phyloP scores from a whole-genome alignment of 2,888 invertebrate genomes.

The Abrostola triplasia region DNA sequence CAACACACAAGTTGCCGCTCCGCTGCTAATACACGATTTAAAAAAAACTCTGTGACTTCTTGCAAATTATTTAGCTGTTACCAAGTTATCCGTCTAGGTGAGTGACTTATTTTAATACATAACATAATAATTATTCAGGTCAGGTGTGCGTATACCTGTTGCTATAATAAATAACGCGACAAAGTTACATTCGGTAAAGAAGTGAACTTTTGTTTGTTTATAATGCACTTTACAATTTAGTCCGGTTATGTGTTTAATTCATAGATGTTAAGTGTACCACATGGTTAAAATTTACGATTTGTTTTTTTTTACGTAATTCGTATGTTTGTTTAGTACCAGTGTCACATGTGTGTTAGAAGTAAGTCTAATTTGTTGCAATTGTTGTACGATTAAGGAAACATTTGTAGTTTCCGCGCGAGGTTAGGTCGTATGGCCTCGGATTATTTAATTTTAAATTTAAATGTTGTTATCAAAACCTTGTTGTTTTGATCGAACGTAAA shows the following conservation, averaged over 20 bases:
- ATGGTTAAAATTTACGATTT: conserved; percentile 45
- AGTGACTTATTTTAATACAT: conserved; percentile 30
- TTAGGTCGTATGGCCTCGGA: conserved; percentile 43
- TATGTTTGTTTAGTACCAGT: conserved; percentile 3
- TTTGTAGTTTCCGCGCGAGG: conserved; percentile 28
- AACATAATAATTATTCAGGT: conserved; percentile 6
- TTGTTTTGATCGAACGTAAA: conserved; percentile 22
- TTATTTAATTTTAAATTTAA: not conserved
- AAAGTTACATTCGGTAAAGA: conserved; percentile 32
- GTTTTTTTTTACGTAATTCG: conserved; percentile 21
- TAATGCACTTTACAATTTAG: conserved; percentile 36
- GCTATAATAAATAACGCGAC: conserved; percentile 36
- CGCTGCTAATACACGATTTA: conserved; percentile 46
- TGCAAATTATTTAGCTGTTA: conserved; percentile 14
- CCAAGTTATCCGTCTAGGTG: conserved; percentile 37
- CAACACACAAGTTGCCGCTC: conserved; percentile 59
- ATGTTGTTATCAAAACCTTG: conserved; percentile 17
- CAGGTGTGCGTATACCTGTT: conserved; percentile 39
- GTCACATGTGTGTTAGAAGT: conserved; percentile 31
- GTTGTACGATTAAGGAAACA: conserved; percentile 15
- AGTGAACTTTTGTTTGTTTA: conserved; percentile 36
- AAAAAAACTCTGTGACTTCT: conserved; percentile 35
- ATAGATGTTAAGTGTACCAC: conserved; percentile 37
- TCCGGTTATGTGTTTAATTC: conserved; percentile 36
- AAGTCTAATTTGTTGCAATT: conserved; percentile 28